These are phyloP conservation scores for Xiphophorus hellerii DNA, from an alignment of 2,113 vertebrate species.

Conservation along the genomic window DNA sequence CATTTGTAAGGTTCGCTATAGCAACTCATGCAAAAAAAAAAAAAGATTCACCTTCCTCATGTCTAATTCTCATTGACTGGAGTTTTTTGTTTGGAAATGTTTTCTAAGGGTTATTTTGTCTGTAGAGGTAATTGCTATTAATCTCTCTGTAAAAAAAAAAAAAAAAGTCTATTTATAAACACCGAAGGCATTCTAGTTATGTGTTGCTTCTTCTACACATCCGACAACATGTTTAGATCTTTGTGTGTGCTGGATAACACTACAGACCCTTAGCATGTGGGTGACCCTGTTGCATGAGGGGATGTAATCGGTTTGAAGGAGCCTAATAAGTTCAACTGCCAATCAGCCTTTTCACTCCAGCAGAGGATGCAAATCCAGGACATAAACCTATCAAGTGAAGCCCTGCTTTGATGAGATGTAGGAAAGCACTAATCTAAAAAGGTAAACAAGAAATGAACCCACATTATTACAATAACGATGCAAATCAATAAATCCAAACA, in stretches of 20 bases:
- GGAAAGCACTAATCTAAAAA: conserved; percentile 38
- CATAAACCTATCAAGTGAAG: conserved; percentile 69
- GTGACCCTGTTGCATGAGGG: conserved; percentile 28
- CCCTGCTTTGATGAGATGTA: conserved; percentile 60
- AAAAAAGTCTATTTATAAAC: background rate
- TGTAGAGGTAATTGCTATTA: background rate
- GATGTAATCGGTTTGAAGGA: conserved; percentile 48
- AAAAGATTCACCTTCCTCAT: too few species aligned
- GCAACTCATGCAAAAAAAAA: too few species aligned
- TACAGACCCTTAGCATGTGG: conserved; percentile 11
- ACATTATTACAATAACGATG: background rate
- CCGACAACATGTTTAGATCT: background rate
- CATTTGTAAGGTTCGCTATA: too few species aligned
- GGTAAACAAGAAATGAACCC: conserved; percentile 11
- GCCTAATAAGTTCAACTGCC: conserved; percentile 62
- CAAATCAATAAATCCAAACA: too few species aligned
- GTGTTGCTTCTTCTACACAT: background rate
- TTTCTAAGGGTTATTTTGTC: background rate
- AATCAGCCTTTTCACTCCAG: conserved; percentile 43
- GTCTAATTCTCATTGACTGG: too few species aligned
- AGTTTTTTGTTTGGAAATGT: too few species aligned
- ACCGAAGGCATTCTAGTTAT: background rate
- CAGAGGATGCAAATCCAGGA: conserved; percentile 30
- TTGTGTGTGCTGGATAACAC: background rate
- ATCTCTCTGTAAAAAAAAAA: too few species aligned